A percentile compares a stretch with the other conserved stretches of the same genome.
Evolutionary conservation across 2,888 invertebrate species (phyloP).

Genomic region (Cactoblastis cactorum): DNA sequence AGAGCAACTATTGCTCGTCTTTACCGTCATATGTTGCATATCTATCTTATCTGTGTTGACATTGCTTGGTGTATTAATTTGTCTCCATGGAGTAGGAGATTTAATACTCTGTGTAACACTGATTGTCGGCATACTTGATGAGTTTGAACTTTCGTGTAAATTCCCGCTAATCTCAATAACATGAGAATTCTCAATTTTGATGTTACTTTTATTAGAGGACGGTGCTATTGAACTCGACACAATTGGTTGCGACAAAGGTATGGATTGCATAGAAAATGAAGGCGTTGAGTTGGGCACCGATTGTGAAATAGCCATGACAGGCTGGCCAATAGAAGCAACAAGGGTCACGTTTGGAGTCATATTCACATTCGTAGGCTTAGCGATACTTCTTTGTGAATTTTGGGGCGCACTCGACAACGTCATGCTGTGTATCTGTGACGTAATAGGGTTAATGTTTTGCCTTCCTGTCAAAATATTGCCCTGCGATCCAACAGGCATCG

Average conservation of each 20-base stretch:
- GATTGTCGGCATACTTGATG: slow-evolving; percentile 60
- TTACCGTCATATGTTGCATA: slow-evolving; percentile 55
- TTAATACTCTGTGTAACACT: slow-evolving; percentile 70
- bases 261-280: slow-evolving; percentile 66
- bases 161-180: slow-evolving; percentile 73
- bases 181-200: slow-evolving; percentile 68
- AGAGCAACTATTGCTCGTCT: slow-evolving; percentile 48
- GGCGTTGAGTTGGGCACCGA: slow-evolving; percentile 56
- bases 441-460: slow-evolving; percentile 68
- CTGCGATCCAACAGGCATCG: slow-evolving; percentile 52
- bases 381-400: slow-evolving; percentile 54
- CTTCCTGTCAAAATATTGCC: slow-evolving; percentile 56
- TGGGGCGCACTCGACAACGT: slow-evolving; percentile 59
- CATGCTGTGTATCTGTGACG: slow-evolving; percentile 71
- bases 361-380: slow-evolving; percentile 57
- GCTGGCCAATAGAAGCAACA: slow-evolving; percentile 67
- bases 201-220: slow-evolving; percentile 54
- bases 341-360: slow-evolving; percentile 70
- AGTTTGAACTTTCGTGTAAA: slow-evolving; percentile 57
- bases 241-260: slow-evolving; percentile 71
- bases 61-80: slow-evolving; percentile 44
- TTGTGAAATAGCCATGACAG: slow-evolving; percentile 73
- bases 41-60: slow-evolving; percentile 54
- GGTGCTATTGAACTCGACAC: slow-evolving; percentile 72
- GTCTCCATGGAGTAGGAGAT: slow-evolving; percentile 72